Percentiles rank a stretch among this genome's conserved stretches.
Conservation (phyloP, 2,113 vertebrate species). For the Clarias magur region DNA sequence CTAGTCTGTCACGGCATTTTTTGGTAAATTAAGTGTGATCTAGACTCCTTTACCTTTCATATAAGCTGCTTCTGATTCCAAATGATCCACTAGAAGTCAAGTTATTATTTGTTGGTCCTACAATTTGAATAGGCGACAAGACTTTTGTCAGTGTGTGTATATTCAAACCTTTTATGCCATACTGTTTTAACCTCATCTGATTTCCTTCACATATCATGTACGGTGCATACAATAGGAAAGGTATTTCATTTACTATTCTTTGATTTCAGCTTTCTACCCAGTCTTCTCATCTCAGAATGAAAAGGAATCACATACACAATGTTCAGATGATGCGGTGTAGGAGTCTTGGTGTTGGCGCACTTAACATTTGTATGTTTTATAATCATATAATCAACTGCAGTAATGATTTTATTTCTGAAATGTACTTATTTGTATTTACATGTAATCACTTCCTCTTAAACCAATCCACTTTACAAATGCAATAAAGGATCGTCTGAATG, state of each 20-base stretch:
- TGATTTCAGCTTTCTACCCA: neutral
- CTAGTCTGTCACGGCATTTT: no score
- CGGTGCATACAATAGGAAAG: neutral
- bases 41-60: no score
- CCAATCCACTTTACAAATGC: neutral
- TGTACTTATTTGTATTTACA: neutral
- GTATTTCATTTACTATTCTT: neutral
- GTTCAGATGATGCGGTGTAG: neutral
- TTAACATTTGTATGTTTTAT: neutral
- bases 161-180: neutral
- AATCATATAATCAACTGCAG: neutral
- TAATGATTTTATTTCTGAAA: neutral
- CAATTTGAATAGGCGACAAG: no score
- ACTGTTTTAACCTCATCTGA: neutral
- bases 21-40: no score
- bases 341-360: neutral
- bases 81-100: no score
- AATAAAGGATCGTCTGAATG: neutral
- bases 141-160: neutral
- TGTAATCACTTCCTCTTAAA: neutral
- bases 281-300: neutral
- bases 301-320: neutral
- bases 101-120: no score
- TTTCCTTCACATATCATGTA: neutral
- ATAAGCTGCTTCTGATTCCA: no score